These are phyloP conservation scores for Aspidiotus destructor DNA, from an alignment of 2,888 invertebrate genomes.

Conservation along the genomic window DNA sequence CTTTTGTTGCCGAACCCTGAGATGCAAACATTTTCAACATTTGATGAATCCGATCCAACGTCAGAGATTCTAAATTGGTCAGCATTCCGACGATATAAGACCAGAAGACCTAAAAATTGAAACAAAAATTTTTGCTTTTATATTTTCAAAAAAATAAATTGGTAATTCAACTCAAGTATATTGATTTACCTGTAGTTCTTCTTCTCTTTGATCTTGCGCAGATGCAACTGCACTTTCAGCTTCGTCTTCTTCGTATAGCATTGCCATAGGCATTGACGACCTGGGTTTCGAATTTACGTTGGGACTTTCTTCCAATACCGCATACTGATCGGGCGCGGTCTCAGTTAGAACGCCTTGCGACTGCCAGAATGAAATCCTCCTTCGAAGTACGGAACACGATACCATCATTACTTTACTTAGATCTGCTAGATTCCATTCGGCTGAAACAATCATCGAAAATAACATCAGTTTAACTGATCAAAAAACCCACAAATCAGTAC, in stretches of 20 bases:
- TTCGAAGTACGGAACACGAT: slow-evolving; percentile 70
- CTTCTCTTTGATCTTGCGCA: slow-evolving; percentile 85
- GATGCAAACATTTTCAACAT: slow-evolving; percentile 96
- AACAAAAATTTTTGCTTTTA: slow-evolving; percentile 35
- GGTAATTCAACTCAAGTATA: not conserved
- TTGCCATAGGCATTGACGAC: slow-evolving; percentile 42
- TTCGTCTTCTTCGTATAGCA: slow-evolving; percentile 77
- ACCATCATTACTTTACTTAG: slow-evolving; percentile 75
- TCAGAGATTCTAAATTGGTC: slow-evolving; percentile 83
- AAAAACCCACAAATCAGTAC: not conserved
- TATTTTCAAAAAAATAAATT: not conserved
- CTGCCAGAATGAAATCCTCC: slow-evolving; percentile 89
- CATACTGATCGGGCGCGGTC: slow-evolving; percentile 61
- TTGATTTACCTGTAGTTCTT: slow-evolving; percentile 62
- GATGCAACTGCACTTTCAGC: slow-evolving; percentile 90
- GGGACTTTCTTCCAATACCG: slow-evolving; percentile 56
- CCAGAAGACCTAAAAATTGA: slow-evolving; percentile 64
- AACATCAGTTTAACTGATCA: not conserved
- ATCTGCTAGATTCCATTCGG: slow-evolving; percentile 77
- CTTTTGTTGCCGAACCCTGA: slow-evolving; percentile 68
- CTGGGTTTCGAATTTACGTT: slow-evolving; percentile 24
- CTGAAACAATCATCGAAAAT: slow-evolving; percentile 42
- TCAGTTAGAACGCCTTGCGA: slow-evolving; percentile 80
- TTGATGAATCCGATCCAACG: slow-evolving; percentile 85
- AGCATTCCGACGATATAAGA: slow-evolving; percentile 95